Conservation (phyloP, 2,113 vertebrate species). For the Oreochromis aureus region DNA sequence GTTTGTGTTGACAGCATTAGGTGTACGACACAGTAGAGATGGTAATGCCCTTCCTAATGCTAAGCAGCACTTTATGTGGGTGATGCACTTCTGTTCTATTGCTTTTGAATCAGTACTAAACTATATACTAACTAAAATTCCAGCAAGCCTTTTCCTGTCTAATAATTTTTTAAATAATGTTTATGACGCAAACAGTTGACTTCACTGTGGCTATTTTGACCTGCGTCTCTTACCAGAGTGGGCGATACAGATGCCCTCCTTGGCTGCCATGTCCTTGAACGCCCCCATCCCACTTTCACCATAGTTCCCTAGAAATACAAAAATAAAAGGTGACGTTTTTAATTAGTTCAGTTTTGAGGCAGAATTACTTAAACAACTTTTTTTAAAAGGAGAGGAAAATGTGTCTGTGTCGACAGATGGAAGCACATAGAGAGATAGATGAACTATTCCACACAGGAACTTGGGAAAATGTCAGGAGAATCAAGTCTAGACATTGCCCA, state of each 20-base stretch:
- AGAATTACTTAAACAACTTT: background rate
- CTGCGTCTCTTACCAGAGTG: constrained; percentile 86
- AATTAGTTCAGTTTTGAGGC: background rate
- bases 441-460: background rate
- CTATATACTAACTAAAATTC: background rate
- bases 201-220: background rate
- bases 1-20: background rate
- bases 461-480: background rate
- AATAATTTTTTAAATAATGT: background rate
- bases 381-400: background rate
- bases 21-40: background rate
- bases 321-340: background rate
- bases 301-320: constrained; percentile 83
- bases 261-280: constrained; percentile 95
- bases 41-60: background rate
- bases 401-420: background rate
- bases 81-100: background rate
- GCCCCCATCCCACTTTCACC: constrained; percentile 99
- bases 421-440: background rate
- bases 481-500: background rate
- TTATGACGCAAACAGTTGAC: background rate
- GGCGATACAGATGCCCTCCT: constrained; percentile 97
- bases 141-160: background rate
- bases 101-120: background rate
- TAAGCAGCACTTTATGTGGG: background rate